A percentile compares a stretch with the other conserved stretches of the same genome.
phyloP scores from a whole-genome alignment of 2,113 vertebrate genomes.

The Brevimyrus niger region DNA sequence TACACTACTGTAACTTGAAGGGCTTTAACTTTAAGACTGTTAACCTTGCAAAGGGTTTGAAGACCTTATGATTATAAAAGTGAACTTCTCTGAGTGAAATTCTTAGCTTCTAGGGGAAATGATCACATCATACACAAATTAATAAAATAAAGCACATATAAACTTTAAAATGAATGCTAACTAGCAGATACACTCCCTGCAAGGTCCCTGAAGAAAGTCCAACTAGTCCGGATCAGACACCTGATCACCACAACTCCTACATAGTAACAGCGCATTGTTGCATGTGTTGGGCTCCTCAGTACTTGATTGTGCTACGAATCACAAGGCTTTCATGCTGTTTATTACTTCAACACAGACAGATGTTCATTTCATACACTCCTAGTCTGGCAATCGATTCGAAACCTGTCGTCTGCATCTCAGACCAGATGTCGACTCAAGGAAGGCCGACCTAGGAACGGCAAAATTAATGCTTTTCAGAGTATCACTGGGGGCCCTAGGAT shows the following conservation, averaged over 20 bases:
- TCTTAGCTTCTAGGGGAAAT: not conserved
- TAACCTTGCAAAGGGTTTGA: not conserved
- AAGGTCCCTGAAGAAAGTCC: not conserved
- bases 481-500: not conserved
- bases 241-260: not conserved
- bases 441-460: not conserved
- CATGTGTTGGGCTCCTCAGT: not conserved
- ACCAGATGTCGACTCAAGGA: not conserved
- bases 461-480: not conserved
- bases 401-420: conserved; percentile 61
- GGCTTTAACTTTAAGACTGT: not conserved
- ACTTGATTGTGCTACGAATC: conserved; percentile 69
- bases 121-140: not conserved
- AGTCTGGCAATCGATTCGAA: conserved; percentile 75
- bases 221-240: not conserved
- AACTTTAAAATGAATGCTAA: not conserved
- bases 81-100: not conserved
- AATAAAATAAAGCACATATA: not conserved
- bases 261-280: not conserved
- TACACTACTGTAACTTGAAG: not conserved
- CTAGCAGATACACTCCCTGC: not conserved
- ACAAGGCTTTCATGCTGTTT: conserved; percentile 71
- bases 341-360: conserved; percentile 72
- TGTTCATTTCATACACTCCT: conserved; percentile 76
- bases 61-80: not conserved